Evolutionary conservation across 2,888 invertebrate species (phyloP), one percentile per base, ranked within the genome.

Genomic region (Stenodema calcarata): DNA sequence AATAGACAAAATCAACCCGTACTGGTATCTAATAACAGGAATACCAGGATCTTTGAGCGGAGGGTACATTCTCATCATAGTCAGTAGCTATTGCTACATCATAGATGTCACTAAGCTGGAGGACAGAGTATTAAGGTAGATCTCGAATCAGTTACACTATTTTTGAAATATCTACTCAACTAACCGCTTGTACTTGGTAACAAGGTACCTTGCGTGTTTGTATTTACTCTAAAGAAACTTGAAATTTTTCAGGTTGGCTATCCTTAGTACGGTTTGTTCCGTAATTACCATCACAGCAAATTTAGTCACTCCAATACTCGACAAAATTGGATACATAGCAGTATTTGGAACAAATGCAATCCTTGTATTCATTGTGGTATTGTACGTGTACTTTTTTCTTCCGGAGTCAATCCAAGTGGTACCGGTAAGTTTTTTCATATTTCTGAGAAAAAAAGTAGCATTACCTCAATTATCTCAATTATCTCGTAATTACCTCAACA

Each of bases 51-150:
- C 47, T 9, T 7, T 86, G 7, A 42, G 62, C 7, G 86, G 86
- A 41, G 79, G 86, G 16, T 27, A 41, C 7, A 69, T 69, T 14
- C 14, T 78, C 0, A 0, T 27, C 0, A 44, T 79, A 14, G 16
- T 86, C 14, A 18, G 28, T 16, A 62, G 41, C 14, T 69, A 27
- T 16, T 78, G 79, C 69, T 86, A 79, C 69, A 35, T 86, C 42
- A 44, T 79, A 16, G 86, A 86, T 42, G 35, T 86, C 14, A 79
- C 86, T 0, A 1, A 18, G 4, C 41, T 27, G 0, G 16, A 79
- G 14, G 18, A 54, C 7, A 42, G 86, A 18, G 27, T 69, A 1
- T 6, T 86, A 0, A 42, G 86, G 86, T 86, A 84, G 16, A 7
- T 35, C 35, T 35, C 35, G 7, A 4, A 35, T 35, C 35, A 35